These are phyloP conservation scores for Caenorhabditis macrosperma DNA, from an alignment of 2,888 invertebrate genomes.

Conservation along the genomic window DNA sequence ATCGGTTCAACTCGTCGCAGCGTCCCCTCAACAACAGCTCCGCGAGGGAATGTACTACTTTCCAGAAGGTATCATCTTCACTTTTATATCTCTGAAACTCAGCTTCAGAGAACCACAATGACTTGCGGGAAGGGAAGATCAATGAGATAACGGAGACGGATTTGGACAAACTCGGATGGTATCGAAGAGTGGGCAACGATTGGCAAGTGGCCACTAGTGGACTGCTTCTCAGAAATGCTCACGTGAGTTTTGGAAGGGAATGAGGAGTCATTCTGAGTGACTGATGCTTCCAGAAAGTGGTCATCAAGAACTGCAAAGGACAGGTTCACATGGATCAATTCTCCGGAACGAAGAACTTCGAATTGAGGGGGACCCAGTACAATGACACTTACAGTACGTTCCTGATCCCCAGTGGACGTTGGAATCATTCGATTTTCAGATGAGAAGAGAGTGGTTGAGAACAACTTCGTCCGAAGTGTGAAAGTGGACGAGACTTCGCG, in stretches of 20 bases:
- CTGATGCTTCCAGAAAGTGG: slow-evolving; percentile 59
- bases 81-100: not conserved
- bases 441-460: slow-evolving; percentile 47
- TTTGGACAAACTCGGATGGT: slow-evolving; percentile 60
- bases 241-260: slow-evolving; percentile 26
- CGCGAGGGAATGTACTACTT: slow-evolving; percentile 58
- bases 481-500: slow-evolving; percentile 46
- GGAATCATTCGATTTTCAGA: slow-evolving; percentile 11
- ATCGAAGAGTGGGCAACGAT: slow-evolving; percentile 39
- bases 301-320: slow-evolving; percentile 60
- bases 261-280: not conserved
- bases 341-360: slow-evolving; percentile 56
- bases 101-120: slow-evolving; percentile 46
- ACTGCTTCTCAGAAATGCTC: slow-evolving; percentile 47
- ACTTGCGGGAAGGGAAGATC: slow-evolving; percentile 53
- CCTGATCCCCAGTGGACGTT: too few species aligned
- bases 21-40: slow-evolving; percentile 57
- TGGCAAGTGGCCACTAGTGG: slow-evolving; percentile 54
- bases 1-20: slow-evolving; percentile 40
- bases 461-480: slow-evolving; percentile 49
- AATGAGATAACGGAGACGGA: slow-evolving; percentile 54
- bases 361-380: slow-evolving; percentile 48
- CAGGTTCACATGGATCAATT: slow-evolving; percentile 60
- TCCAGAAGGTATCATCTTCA: slow-evolving; percentile 29
- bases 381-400: slow-evolving; percentile 50